Percentiles rank a stretch among this genome's conserved stretches.
phyloP scores from a whole-genome alignment of 2,113 vertebrate genomes.

The Sakesphorus luctuosus region DNA sequence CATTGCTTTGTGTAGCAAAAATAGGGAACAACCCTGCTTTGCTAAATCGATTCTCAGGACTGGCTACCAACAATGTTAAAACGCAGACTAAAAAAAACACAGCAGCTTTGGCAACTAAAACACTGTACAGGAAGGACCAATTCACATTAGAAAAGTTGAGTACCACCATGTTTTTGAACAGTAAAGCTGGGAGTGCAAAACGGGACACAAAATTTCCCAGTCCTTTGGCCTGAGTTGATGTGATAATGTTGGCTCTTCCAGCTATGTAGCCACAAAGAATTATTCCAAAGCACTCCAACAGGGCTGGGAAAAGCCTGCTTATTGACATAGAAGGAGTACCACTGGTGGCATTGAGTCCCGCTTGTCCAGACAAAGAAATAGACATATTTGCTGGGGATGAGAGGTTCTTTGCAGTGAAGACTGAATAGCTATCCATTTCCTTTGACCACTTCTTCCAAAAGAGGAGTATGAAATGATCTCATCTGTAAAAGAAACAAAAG shows the following conservation, averaged over 20 bases:
- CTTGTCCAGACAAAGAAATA: slow-evolving; percentile 30
- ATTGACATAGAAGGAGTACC: slow-evolving; percentile 88
- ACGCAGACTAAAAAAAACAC: slow-evolving; percentile 90
- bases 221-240: slow-evolving; percentile 91
- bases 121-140: slow-evolving; percentile 94
- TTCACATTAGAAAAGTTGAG: slow-evolving; percentile 93
- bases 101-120: slow-evolving; percentile 91
- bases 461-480: slow-evolving; percentile 4
- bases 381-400: slow-evolving; percentile 67
- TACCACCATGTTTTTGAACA: slow-evolving; percentile 98
- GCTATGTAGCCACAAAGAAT: slow-evolving; percentile 95
- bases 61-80: slow-evolving; percentile 88
- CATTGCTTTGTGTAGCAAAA: slow-evolving; percentile 99
- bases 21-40: slow-evolving; percentile 97
- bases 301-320: slow-evolving; percentile 91
- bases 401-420: slow-evolving; percentile 55
- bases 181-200: slow-evolving; percentile 94
- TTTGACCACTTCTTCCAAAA: slow-evolving; percentile 56
- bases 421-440: slow-evolving; percentile 74
- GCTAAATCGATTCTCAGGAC: slow-evolving; percentile 86
- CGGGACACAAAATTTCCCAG: slow-evolving; percentile 95
- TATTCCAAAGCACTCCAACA: slow-evolving; percentile 96
- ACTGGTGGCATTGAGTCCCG: slow-evolving; percentile 51
- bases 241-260: slow-evolving; percentile 90
- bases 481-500: slow-evolving; percentile 64